phyloP scores from a whole-genome alignment of 2,888 invertebrate species.

The Heliconius charithonia region DNA sequence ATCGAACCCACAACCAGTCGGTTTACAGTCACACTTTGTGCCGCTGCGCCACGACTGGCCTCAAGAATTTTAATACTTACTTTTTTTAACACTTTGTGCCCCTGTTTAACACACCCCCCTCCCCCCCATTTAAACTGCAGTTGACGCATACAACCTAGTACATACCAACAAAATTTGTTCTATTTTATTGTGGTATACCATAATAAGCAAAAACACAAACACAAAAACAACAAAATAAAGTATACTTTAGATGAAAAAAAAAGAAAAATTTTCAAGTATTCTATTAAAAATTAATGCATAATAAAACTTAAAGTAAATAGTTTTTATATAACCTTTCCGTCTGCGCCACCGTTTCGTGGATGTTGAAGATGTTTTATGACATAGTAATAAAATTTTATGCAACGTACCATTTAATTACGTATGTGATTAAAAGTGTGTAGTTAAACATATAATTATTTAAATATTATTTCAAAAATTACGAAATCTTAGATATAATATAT shows the following conservation, averaged over 20 bases:
- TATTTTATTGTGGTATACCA: too few relatives aligned
- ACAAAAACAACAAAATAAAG: too few relatives aligned
- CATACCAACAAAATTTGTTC: background rate
- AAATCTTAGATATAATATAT: background rate
- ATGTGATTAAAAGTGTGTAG: slow-evolving; percentile 1
- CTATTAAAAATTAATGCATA: background rate
- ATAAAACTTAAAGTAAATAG: background rate
- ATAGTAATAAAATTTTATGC: slow-evolving; percentile 15
- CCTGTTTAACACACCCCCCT: too few relatives aligned
- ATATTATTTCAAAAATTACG: background rate
- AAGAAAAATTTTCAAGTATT: background rate
- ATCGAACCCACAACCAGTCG: too few relatives aligned
- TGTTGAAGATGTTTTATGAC: slow-evolving; percentile 20
- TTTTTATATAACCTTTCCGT: slow-evolving; percentile 7
- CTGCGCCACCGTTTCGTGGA: background rate
- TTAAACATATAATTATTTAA: background rate
- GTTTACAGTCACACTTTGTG: too few relatives aligned
- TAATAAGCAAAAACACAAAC: too few relatives aligned
- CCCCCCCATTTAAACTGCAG: too few relatives aligned
- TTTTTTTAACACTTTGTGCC: too few relatives aligned
- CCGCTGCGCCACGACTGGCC: too few relatives aligned
- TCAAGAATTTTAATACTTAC: too few relatives aligned
- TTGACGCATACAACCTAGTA: background rate
- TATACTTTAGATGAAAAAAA: too few relatives aligned
- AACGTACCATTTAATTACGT: slow-evolving; percentile 6